These are phyloP conservation scores for Eupithecia subfuscata DNA, from an alignment of 2,888 invertebrate genomes.

Conservation along the genomic window DNA sequence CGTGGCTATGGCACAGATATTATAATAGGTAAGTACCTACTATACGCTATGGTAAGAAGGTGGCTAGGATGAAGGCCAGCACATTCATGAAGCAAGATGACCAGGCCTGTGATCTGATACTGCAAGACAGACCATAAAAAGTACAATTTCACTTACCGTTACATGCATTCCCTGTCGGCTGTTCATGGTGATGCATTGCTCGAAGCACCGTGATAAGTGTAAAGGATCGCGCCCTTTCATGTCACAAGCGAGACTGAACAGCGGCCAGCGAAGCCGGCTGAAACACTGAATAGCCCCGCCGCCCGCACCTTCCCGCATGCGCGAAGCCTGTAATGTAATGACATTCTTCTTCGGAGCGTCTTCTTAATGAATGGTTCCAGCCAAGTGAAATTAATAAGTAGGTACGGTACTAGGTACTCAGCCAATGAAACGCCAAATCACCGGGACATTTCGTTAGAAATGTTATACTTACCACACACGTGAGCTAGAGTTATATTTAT, in stretches of 20 bases:
- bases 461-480: not conserved
- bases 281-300: slow-evolving; percentile 67
- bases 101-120: not conserved
- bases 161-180: slow-evolving; percentile 84
- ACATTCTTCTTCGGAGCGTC: slow-evolving; percentile 33
- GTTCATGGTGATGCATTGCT: slow-evolving; percentile 89
- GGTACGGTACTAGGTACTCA: not conserved
- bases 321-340: slow-evolving; percentile 54
- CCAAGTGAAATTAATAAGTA: slow-evolving; percentile 29
- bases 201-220: slow-evolving; percentile 84
- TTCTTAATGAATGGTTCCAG: slow-evolving; percentile 41
- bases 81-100: not conserved
- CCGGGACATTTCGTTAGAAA: not conserved
- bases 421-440: slow-evolving; percentile 15
- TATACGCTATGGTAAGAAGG: not conserved
- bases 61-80: not conserved
- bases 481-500: not conserved
- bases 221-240: slow-evolving; percentile 83
- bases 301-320: slow-evolving; percentile 65
- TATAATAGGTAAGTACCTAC: not conserved
- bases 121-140: slow-evolving; percentile 13
- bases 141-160: slow-evolving; percentile 71
- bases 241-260: slow-evolving; percentile 83
- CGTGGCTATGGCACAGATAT: too few species aligned
- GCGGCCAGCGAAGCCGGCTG: slow-evolving; percentile 68